A percentile compares a stretch with the other conserved stretches of the same genome.
Conservation (phyloP, 2,113 vertebrate genomes). For the Syrrhaptes paradoxus region DNA sequence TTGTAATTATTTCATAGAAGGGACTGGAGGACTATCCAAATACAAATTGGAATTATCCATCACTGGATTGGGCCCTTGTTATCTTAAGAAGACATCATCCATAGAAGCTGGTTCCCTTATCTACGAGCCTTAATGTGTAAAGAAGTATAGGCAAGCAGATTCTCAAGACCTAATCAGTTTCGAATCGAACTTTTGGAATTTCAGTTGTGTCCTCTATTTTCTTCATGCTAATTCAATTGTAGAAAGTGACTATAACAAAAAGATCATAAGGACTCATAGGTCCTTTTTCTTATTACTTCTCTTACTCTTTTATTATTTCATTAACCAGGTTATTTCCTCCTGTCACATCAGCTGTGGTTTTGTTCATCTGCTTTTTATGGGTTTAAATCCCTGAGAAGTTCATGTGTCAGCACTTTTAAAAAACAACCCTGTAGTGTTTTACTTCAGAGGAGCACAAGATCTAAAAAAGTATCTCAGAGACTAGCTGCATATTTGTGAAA, state of each 20-base stretch:
- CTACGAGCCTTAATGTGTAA: not conserved
- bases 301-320: not conserved
- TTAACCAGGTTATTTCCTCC: not conserved
- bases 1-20: not conserved
- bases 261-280: not conserved
- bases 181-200: not conserved
- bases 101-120: not conserved
- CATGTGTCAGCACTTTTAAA: not conserved
- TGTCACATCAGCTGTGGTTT: not conserved
- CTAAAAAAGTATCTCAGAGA: not conserved
- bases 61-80: not conserved
- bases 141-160: not conserved
- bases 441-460: not conserved
- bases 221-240: not conserved
- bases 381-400: not conserved
- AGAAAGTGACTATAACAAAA: not conserved
- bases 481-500: not conserved
- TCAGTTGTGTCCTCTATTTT: not conserved
- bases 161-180: not conserved
- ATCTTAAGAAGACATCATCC: not conserved
- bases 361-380: not conserved
- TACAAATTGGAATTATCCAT: not conserved
- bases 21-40: not conserved
- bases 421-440: not conserved
- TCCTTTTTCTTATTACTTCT: not conserved